Evolutionary conservation across 2,888 invertebrate genomes (phyloP).

Genomic region (Drosophila pseudotalamancana): DNA sequence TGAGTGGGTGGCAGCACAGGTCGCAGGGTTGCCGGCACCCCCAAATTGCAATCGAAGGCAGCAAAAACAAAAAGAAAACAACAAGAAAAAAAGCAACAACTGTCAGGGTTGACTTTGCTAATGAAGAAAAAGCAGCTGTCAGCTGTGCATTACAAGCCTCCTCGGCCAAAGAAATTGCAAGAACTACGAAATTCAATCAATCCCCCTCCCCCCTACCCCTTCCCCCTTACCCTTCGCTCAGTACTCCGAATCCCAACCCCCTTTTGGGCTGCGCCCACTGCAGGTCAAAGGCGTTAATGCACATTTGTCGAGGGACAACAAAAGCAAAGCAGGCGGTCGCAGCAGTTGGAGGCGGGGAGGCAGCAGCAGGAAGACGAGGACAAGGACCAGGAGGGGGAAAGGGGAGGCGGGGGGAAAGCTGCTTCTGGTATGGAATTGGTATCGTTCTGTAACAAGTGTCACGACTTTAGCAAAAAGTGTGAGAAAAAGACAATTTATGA

Average conservation of each 20-base stretch:
- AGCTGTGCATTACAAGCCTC: conserved; percentile 76
- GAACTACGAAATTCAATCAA: conserved; percentile 78
- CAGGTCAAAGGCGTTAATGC: conserved; percentile 80
- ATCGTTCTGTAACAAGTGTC: conserved; percentile 73
- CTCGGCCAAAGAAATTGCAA: conserved; percentile 68
- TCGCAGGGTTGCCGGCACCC: conserved; percentile 9
- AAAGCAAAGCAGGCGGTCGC: conserved; percentile 12
- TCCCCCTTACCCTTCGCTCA: neutral
- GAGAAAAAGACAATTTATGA: conserved; percentile 71
- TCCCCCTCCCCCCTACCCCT: conserved; percentile 8
- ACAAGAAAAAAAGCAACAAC: conserved; percentile 9
- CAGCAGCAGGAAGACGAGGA: neutral
- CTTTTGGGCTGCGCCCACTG: conserved; percentile 36
- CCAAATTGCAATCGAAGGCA: neutral
- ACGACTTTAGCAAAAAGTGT: conserved; percentile 36
- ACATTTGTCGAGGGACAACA: conserved; percentile 62
- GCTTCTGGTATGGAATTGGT: conserved; percentile 44
- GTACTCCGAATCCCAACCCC: conserved; percentile 19
- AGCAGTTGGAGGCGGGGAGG: neutral
- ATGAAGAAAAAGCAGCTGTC: conserved; percentile 80
- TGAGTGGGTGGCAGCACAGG: conserved; percentile 12
- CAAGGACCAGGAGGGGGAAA: too few species aligned
- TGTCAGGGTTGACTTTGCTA: conserved; percentile 75
- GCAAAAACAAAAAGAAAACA: too few species aligned
- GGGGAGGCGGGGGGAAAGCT: conserved; percentile 3